Evolutionary conservation across 2,888 invertebrate genomes (phyloP).

Genomic region (Rhingia rostrata): DNA sequence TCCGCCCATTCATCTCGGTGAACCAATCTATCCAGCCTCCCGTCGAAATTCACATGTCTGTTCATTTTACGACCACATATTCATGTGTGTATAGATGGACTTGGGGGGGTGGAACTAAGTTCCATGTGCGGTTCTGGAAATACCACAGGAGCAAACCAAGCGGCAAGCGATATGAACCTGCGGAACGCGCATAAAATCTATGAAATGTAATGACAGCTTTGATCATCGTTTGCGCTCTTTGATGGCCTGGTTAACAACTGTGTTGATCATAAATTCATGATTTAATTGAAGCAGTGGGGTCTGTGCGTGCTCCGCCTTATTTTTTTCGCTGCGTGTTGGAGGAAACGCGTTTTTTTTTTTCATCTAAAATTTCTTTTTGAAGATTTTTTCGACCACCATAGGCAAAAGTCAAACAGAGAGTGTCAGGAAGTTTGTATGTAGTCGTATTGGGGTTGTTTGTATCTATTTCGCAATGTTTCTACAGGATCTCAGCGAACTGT

Average conservation of each 20-base stretch:
- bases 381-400: conserved; percentile 34
- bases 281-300: conserved; percentile 68
- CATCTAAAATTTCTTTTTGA: conserved; percentile 41
- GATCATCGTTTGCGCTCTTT: conserved; percentile 77
- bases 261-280: conserved; percentile 74
- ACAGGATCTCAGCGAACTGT: conserved; percentile 24
- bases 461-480: background rate
- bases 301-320: conserved; percentile 12
- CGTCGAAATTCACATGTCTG: conserved; percentile 37
- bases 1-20: conserved; percentile 43
- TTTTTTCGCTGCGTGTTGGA: background rate
- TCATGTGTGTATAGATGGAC: conserved; percentile 25
- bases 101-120: conserved; percentile 2
- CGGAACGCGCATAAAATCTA: conserved; percentile 70
- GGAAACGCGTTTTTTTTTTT: conserved; percentile 1
- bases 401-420: conserved; percentile 56
- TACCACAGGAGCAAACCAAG: conserved; percentile 39
- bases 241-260: conserved; percentile 75
- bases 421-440: conserved; percentile 41
- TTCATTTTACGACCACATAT: conserved; percentile 31
- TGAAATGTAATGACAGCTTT: conserved; percentile 79
- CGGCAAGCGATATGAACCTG: conserved; percentile 56
- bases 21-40: conserved; percentile 29
- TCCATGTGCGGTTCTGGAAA: conserved; percentile 35
- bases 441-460: background rate